Evolutionary conservation across 1,140 invertebrate species (phyloP), one percentile per base, ranked within the genome.

Genomic region (Eurytemora carolleeae): DNA sequence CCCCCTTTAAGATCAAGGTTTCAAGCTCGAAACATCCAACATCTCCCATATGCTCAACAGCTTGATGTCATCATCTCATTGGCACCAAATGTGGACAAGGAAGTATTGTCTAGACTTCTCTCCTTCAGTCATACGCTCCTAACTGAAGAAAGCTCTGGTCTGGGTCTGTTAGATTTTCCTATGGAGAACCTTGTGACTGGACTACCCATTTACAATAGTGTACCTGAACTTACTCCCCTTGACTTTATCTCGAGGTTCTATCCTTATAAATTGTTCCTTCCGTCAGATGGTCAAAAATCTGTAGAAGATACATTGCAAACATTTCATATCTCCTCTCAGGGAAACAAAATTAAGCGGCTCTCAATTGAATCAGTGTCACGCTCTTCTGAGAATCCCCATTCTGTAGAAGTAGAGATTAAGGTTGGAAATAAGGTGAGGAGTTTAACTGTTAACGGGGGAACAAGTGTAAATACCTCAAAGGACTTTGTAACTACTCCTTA

Each of bases 1-100:
- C 93, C 93, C 16, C 94, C 94, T 0, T 74, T 98, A 12, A 76
- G 94, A 63, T 95, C 92, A 0, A 75, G 94, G 58, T 98, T 98
- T 74, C 94, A 98, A 73, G 89, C 31, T n/a, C 7, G 31, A n/a
- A n/a, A 44, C n/a, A n/a, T 44, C 7, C 31, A 44, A 44, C 31
- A 44, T n/a, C 31, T 44, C 7, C 31, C 31, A 44, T 44, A 44
- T 44, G 31, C 7, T 44, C 31, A 44, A 44, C 31, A 44, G 31
- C 31, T 44, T 7, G 31, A 44, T 44, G n/a, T 44, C n/a, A 12
- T 44, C 7, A 44, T 44, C 7, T 12, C n/a, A 12, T 44, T 23
- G 25, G 60, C 63, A 15, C 63, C 66, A 1, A 56, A 57, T 21
- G 57, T 67, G 53, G 56, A 58, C 22, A 63, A 57, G 22, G 67